Evolutionary conservation across 1,140 invertebrate species (phyloP), one percentile per base, ranked within the genome.

Genomic region (Drosophila truncata): DNA sequence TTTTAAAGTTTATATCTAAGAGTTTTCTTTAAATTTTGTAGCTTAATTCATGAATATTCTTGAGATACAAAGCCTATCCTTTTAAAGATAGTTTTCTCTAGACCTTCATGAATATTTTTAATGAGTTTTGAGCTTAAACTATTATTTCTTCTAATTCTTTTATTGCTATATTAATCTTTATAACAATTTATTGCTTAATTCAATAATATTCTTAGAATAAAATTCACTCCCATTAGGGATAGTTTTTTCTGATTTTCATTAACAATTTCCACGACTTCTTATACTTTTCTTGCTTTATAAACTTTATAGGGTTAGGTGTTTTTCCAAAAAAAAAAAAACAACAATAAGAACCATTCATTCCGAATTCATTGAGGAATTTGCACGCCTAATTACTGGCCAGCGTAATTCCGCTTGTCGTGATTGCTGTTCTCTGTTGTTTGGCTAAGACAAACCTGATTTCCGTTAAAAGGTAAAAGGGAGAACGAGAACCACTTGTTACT

Each of bases 401-500:
- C 52, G 35, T 69, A 71, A 47, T 47, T 41, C 23, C 6, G 49
- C 46, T 52, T 65, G 29, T n/a, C 37, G 62, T 27, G 25, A 14
- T 52, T 67, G 29, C 18, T 44, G n/a, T 18, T 27, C 16, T n/a
- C 8, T 66, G 49, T 41, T 27, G 27, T 47, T 37, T 71, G 42
- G 61, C 46, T 33, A 74, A 74, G 69, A 47, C 44, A 60, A 72
- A 72, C 52, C 69, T 49, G 52, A 59, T 60, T 72, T 71, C 52
- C 20, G n/a, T 39, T 61, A 33, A 73, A 62, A 55, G 46, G 62
- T 39, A 49, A 31, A 31, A 29, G 67, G 66, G 44, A 74, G 62
- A 87, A 87, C 84, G 44, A 71, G 65, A 88, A 88, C 84, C 84
- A 88, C 84, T 88, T 88, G 84, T 88, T 88, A 88, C 65, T 72